Percentiles rank a stretch among this genome's conserved stretches.
Conservation (phyloP, 2,888 invertebrate species). For the Diogma glabrata region DNA sequence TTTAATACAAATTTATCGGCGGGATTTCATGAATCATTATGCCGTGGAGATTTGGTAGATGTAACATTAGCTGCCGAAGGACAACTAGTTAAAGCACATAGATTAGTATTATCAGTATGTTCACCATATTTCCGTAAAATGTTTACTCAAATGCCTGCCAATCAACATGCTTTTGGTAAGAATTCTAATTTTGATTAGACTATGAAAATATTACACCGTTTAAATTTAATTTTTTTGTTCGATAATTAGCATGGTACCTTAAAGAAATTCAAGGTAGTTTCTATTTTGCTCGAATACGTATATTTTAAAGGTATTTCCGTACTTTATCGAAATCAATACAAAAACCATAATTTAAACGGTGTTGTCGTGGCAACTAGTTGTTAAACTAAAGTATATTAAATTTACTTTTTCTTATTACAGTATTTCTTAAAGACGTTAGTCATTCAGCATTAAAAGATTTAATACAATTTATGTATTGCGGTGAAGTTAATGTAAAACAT, state of each 20-base stretch:
- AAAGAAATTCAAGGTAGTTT: neutral
- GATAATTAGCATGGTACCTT: too few relatives aligned
- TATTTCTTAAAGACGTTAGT: slow-evolving; percentile 59
- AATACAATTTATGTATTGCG: slow-evolving; percentile 61
- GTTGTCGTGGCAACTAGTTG: too few relatives aligned
- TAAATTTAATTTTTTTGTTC: too few relatives aligned
- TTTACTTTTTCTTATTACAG: slow-evolving; percentile 33
- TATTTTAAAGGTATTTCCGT: too few relatives aligned
- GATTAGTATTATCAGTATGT: slow-evolving; percentile 59
- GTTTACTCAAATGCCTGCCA: slow-evolving; percentile 55
- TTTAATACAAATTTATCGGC: slow-evolving; percentile 61
- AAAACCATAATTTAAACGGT: too few relatives aligned
- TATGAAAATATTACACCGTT: neutral
- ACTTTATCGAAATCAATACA: too few relatives aligned
- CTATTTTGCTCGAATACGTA: neutral
- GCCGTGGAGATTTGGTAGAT: slow-evolving; percentile 56
- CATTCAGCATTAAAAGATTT: slow-evolving; percentile 56
- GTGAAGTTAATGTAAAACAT: slow-evolving; percentile 60
- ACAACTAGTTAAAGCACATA: slow-evolving; percentile 57
- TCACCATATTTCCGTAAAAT: slow-evolving; percentile 62
- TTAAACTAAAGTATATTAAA: neutral
- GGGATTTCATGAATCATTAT: slow-evolving; percentile 58
- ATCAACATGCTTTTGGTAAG: slow-evolving; percentile 55
- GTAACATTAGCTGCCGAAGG: slow-evolving; percentile 61
- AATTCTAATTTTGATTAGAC: neutral